Percentiles rank a stretch among this genome's conserved stretches.
Conservation (phyloP, 2,797 vertebrate genomes). For the Sebastes alutus region DNA sequence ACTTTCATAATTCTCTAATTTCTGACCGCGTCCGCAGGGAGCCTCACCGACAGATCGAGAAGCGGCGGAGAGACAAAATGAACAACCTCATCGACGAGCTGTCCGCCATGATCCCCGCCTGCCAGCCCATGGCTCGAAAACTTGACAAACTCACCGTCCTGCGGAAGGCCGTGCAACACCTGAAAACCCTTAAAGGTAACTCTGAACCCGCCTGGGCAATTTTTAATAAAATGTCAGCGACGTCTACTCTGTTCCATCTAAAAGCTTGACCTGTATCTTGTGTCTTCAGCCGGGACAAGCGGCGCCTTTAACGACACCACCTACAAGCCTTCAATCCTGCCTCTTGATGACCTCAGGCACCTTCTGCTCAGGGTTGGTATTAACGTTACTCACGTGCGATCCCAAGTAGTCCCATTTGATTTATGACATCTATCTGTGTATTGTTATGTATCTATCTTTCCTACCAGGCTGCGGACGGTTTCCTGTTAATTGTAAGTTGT, state of each 20-base stretch:
- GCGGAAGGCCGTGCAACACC: constrained; percentile 93
- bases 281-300: constrained; percentile 79
- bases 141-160: constrained; percentile 94
- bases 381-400: background rate
- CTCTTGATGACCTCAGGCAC: constrained; percentile 92
- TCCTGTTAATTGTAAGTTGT: constrained; percentile 96
- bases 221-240: background rate
- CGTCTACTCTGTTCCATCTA: background rate
- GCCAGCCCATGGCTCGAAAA: constrained; percentile 92
- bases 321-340: constrained; percentile 92
- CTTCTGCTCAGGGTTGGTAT: constrained; percentile 90
- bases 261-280: background rate
- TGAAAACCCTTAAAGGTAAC: constrained; percentile 91
- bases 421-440: background rate
- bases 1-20: background rate
- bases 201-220: background rate
- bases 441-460: background rate
- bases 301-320: constrained; percentile 89
- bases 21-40: constrained; percentile 79
- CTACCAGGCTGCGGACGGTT: constrained; percentile 92
- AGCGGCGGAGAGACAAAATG: constrained; percentile 93
- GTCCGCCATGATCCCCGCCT: constrained; percentile 91
- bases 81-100: constrained; percentile 95
- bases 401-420: background rate
- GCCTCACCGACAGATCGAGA: constrained; percentile 94